Conservation (phyloP, 2,888 invertebrate genomes). For the Nebria salina region DNA sequence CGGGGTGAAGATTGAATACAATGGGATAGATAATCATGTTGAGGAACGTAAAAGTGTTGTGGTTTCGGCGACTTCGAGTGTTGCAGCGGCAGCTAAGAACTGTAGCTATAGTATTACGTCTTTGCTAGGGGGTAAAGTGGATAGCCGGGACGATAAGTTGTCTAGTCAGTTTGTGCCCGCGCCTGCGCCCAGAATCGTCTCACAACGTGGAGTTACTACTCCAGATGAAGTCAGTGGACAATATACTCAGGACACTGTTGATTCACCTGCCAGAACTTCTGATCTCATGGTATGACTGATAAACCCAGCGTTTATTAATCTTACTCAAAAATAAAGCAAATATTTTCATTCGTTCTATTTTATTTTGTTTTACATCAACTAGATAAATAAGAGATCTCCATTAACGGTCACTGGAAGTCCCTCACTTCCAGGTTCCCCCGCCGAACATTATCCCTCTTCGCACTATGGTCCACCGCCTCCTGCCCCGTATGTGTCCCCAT, state of each 20-base stretch:
- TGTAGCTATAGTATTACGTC: conserved; percentile 89
- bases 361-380: conserved; percentile 8
- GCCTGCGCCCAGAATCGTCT: conserved; percentile 27
- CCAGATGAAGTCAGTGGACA: neutral
- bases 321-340: neutral
- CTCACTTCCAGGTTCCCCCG: conserved; percentile 59
- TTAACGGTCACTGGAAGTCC: conserved; percentile 52
- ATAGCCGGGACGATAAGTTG: conserved; percentile 37
- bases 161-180: conserved; percentile 43
- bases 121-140: conserved; percentile 70
- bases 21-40: neutral
- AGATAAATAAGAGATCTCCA: conserved; percentile 35
- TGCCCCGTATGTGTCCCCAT: conserved; percentile 45
- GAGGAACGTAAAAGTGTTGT: neutral
- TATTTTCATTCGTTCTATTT: neutral
- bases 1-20: conserved; percentile 48
- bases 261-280: conserved; percentile 14
- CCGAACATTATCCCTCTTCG: conserved; percentile 32
- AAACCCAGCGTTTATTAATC: neutral
- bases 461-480: conserved; percentile 55
- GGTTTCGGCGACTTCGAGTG: conserved; percentile 11
- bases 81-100: conserved; percentile 58
- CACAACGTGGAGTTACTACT: conserved; percentile 25
- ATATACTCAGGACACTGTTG: conserved; percentile 21
- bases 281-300: conserved; percentile 22